phyloP scores from a whole-genome alignment of 2,113 vertebrate species.

The Psophia crepitans region DNA sequence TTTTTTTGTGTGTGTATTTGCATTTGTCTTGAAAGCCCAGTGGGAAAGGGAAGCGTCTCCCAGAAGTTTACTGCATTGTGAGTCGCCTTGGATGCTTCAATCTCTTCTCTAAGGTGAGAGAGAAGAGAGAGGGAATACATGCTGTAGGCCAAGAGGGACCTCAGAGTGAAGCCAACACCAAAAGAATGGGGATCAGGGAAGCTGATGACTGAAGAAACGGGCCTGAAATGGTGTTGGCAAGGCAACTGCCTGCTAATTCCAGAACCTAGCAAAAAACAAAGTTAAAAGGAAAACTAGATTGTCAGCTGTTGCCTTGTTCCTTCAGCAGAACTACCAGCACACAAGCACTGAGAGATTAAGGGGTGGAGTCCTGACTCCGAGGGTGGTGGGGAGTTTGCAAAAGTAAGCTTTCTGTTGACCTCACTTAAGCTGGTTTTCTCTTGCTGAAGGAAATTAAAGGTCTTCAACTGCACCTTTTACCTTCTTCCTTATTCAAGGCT shows the following conservation, averaged over 20 bases:
- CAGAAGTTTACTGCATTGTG: constrained; percentile 97
- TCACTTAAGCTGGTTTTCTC: neutral
- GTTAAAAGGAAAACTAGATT: neutral
- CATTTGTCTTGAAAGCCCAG: constrained; percentile 79
- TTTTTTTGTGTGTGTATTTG: neutral
- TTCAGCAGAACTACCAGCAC: neutral
- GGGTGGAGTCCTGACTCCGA: neutral
- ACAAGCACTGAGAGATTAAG: neutral
- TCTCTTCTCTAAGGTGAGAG: constrained; percentile 93
- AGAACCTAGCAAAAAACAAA: neutral
- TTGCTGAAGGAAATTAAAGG: neutral
- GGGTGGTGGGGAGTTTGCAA: neutral
- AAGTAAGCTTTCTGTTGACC: neutral
- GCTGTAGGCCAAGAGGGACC: neutral
- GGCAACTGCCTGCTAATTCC: neutral
- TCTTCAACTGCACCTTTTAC: neutral
- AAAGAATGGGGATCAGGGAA: neutral
- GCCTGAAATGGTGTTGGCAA: neutral
- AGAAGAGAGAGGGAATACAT: neutral
- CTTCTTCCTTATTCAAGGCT: neutral
- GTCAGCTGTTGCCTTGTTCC: neutral
- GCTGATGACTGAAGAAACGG: neutral
- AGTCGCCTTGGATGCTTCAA: constrained; percentile 96
- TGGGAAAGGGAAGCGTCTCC: constrained; percentile 92
- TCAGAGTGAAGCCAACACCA: neutral